A percentile compares a stretch with the other conserved stretches of the same genome.
Conservation (phyloP, 1,140 invertebrate genomes). For the Vanessa atalanta region DNA sequence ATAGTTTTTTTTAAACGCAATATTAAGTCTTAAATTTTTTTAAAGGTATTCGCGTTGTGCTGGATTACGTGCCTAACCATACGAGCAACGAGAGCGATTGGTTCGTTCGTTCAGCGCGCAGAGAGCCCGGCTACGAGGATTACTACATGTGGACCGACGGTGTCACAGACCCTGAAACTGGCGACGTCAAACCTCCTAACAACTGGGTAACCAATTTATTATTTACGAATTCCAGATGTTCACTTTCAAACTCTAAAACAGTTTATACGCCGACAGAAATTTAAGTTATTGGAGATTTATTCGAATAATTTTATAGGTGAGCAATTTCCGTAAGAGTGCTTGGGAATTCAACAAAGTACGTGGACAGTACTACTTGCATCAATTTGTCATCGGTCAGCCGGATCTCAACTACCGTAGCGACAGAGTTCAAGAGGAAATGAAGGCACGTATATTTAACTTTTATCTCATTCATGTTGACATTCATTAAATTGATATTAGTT, state of each 20-base stretch:
- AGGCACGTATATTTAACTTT: slow-evolving; percentile 63
- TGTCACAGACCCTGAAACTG: slow-evolving; percentile 58
- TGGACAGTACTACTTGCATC: slow-evolving; percentile 87
- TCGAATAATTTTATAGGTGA: slow-evolving; percentile 1
- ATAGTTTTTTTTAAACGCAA: too few species aligned
- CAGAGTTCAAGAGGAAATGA: slow-evolving; percentile 84
- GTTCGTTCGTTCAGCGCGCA: slow-evolving; percentile 82
- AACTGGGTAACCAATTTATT: slow-evolving; percentile 41
- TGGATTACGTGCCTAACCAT: slow-evolving; percentile 82
- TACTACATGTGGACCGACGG: slow-evolving; percentile 85
- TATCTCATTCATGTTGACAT: not conserved
- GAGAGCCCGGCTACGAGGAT: slow-evolving; percentile 81
- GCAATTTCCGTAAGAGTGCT: slow-evolving; percentile 76
- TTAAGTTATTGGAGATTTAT: too few species aligned
- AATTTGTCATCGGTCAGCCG: slow-evolving; percentile 85
- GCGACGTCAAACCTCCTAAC: slow-evolving; percentile 54
- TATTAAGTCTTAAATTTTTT: not conserved
- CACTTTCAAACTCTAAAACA: too few species aligned
- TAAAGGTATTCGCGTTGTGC: slow-evolving; percentile 49
- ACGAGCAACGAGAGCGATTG: slow-evolving; percentile 86
- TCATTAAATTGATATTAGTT: too few species aligned
- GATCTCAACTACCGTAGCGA: slow-evolving; percentile 88
- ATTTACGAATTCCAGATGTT: not conserved
- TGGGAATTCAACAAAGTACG: slow-evolving; percentile 85
- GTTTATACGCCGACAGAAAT: too few species aligned